Evolutionary conservation across 2,113 vertebrate species (phyloP).

Genomic region (Sardina pilchardus): DNA sequence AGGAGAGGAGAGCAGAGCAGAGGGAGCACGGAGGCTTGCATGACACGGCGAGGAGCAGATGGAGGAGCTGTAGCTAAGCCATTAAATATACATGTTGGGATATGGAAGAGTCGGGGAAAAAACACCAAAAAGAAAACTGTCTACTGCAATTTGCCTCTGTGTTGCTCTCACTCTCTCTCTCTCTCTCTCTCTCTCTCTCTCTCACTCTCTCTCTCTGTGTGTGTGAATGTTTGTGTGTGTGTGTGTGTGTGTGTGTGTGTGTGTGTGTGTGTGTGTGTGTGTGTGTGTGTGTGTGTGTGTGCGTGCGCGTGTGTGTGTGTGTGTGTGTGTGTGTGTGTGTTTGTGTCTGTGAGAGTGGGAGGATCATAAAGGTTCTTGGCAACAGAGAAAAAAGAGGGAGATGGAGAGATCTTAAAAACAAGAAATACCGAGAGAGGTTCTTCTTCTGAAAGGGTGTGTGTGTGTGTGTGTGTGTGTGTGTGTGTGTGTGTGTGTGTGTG

Average conservation of each 20-base stretch:
- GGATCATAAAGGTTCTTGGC: background rate
- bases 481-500: too few species aligned
- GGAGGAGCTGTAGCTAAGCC: background rate
- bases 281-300: background rate
- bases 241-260: background rate
- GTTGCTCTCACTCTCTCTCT: background rate
- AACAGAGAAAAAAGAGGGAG: background rate
- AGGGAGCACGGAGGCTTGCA: background rate
- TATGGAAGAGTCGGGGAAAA: background rate
- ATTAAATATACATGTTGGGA: slow-evolving; percentile 9
- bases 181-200: background rate
- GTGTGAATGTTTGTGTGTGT: background rate
- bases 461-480: too few species aligned
- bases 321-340: background rate
- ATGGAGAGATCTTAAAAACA: background rate
- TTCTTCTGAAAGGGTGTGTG: too few species aligned
- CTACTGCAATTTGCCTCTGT: background rate
- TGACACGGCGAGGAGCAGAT: background rate
- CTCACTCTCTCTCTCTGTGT: too few species aligned
- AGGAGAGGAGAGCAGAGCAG: too few species aligned
- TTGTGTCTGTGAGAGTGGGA: background rate
- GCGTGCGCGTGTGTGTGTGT: background rate
- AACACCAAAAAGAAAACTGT: background rate
- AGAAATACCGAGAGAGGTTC: background rate
- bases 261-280: background rate